phyloP scores from a whole-genome alignment of 2,113 vertebrate species.

The Gobius niger region DNA sequence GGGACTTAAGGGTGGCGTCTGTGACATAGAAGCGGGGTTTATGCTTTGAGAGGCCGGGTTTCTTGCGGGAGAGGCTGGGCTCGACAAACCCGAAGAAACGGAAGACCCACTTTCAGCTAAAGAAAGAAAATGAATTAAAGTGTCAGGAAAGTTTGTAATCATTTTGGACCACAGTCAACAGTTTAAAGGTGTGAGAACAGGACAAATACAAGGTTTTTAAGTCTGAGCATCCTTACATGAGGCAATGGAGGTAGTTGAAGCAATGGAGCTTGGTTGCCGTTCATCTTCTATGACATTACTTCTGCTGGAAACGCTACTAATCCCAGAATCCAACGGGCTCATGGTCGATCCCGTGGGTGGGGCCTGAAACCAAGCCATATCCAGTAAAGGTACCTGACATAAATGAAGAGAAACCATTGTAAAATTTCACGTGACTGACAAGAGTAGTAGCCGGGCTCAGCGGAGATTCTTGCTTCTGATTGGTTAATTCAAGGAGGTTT shows the following conservation, averaged over 20 bases:
- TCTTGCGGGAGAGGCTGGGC: background rate
- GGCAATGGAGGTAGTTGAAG: background rate
- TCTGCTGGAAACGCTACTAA: constrained; percentile 63
- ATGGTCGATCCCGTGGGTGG: constrained; percentile 43
- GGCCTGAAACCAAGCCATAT: constrained; percentile 23
- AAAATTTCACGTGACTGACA: too few species aligned
- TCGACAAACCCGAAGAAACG: constrained; percentile 73
- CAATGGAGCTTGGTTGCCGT: background rate
- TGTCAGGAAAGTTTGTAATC: too few species aligned
- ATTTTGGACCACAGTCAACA: too few species aligned
- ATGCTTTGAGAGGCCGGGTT: background rate
- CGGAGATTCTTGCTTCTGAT: background rate
- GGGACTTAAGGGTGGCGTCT: background rate
- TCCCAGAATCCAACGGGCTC: constrained; percentile 71
- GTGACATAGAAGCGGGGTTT: background rate
- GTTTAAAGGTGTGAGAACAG: too few species aligned
- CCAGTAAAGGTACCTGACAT: background rate
- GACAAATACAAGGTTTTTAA: background rate
- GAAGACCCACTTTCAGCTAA: constrained; percentile 58
- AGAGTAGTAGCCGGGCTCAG: background rate
- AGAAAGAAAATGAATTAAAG: constrained; percentile 39
- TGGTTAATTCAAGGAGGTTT: background rate
- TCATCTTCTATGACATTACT: background rate
- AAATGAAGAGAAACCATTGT: background rate
- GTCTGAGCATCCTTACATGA: background rate